Evolutionary conservation across 2,113 vertebrate genomes (phyloP).

Genomic region (Epinephelus lanceolatus): DNA sequence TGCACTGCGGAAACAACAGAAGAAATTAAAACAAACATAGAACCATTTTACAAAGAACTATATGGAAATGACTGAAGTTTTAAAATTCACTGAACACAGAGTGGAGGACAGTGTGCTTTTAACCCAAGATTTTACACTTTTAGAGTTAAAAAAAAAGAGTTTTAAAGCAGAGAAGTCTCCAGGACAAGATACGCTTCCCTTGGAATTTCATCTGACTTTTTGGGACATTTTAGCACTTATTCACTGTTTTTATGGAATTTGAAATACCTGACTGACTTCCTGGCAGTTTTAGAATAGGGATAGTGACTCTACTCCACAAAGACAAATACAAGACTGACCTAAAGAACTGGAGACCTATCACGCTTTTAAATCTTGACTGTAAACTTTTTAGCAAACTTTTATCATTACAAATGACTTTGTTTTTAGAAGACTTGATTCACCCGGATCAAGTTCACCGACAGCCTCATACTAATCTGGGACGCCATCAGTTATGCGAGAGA

Average conservation of each 20-base stretch:
- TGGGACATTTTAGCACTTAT: not conserved
- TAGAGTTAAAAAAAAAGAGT: not conserved
- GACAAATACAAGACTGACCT: conserved; percentile 6
- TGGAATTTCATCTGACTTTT: conserved; percentile 7
- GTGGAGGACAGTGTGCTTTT: not conserved
- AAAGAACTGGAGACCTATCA: conserved; percentile 20
- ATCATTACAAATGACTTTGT: not conserved
- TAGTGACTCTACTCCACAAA: conserved; percentile 12
- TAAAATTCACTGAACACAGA: not conserved
- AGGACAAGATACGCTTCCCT: not conserved
- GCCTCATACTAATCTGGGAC: conserved; percentile 6
- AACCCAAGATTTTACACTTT: not conserved
- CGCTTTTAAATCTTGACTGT: conserved; percentile 15
- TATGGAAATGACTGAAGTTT: not conserved
- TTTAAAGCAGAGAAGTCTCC: conserved; percentile 15
- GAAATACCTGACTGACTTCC: not conserved
- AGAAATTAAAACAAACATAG: not conserved
- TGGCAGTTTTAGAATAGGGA: conserved; percentile 18
- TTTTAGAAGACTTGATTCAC: not conserved
- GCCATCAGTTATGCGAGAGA: conserved; percentile 11
- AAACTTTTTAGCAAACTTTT: conserved; percentile 33
- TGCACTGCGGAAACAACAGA: not conserved
- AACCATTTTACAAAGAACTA: not conserved
- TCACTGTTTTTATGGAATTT: conserved; percentile 6
- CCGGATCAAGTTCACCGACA: conserved; percentile 25